Base-by-base conservation (phyloP, 1,140 invertebrate species). In the Saccostrea cuccullata region DNA sequence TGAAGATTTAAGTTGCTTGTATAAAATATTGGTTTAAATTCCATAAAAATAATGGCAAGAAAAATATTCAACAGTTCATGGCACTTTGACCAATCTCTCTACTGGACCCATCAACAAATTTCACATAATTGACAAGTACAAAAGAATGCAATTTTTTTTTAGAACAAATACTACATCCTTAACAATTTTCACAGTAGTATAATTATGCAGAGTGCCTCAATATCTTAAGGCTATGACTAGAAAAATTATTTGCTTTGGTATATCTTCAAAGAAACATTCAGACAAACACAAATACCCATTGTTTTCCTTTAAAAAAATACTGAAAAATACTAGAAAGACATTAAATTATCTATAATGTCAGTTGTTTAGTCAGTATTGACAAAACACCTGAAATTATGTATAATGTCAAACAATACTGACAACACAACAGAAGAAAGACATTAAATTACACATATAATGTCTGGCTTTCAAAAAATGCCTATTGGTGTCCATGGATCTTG, bases 171-270 rank as follows among this genome's bases (percentile, higher is more conserved):
- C 1, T 77, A 77, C 70, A 77, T 26, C 70, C 70, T 30, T 77
- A 30, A 77, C 26, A 77, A 36, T 30, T 77, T 77, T 17, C 8
- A 30, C 23, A 77, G 11, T 36, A 36, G 23, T 5, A 77, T 9
- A 77, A 77, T 77, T 77, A 77, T 77, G 70, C 70, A 77, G 70
- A 15, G 23, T 5, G 70, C 70, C 70, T 73, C 30, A 77, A 77
- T 12, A 30, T 77, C 23, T 77, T 26, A 77, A 77, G 70, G 70
- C 70, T 36, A 0, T 77, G 70, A 77, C 70, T 77, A 77, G 70
- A 77, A 77, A 64, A 77, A 77, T 77, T 77, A 77, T 77, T 77
- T 77, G 70, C 70, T 77, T 77, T 77, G 70, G 70, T 77, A 77
- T 77, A 77, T 77, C 70, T 77, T 30, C 15, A 77, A 36, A 77